phyloP scores from a whole-genome alignment of 2,888 invertebrate species.

The Dolichomitus sp. region DNA sequence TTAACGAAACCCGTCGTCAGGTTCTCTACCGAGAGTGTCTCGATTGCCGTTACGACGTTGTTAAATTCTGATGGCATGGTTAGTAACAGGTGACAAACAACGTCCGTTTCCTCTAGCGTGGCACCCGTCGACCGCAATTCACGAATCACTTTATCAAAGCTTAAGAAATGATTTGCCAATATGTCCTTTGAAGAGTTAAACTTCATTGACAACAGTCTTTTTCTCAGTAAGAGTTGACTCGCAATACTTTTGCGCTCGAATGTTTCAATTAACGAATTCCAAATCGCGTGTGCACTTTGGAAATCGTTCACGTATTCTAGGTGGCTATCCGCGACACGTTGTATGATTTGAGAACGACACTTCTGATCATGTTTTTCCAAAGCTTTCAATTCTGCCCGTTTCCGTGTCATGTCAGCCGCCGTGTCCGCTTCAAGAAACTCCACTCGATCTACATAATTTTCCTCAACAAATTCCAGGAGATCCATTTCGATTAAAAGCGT shows the following conservation, averaged over 20 bases:
- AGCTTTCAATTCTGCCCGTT: conserved; percentile 2
- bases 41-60: conserved; percentile 72
- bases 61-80: conserved; percentile 69
- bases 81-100: background rate
- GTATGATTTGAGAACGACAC: conserved; percentile 17
- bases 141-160: background rate
- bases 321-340: background rate
- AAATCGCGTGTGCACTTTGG: background rate
- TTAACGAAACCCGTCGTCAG: conserved; percentile 71
- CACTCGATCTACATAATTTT: no score
- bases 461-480: background rate
- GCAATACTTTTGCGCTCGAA: background rate
- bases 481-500: background rate
- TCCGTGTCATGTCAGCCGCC: no score
- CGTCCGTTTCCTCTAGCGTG: background rate
- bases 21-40: conserved; percentile 55
- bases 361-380: conserved; percentile 1
- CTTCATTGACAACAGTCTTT: background rate
- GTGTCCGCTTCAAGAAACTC: no score
- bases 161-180: background rate
- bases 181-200: background rate
- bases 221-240: background rate
- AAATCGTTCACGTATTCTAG: background rate
- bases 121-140: background rate
- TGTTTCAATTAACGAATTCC: background rate